Conservation (phyloP, 2,888 invertebrate species). For the Hyposoter dolosus region DNA sequence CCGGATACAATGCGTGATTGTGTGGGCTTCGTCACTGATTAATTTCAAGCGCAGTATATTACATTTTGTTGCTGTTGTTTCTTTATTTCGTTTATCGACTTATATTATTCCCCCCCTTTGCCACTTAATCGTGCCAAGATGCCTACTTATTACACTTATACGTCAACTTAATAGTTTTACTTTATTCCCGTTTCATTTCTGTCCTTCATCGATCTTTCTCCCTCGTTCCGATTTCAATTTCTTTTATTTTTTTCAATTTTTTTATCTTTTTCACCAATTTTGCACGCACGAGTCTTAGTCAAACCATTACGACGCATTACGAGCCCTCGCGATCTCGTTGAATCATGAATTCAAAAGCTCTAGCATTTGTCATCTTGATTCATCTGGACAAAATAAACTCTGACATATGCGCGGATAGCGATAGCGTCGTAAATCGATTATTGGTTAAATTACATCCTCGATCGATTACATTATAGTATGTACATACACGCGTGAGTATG, state of each 20-base stretch:
- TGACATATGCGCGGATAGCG: conserved; percentile 74
- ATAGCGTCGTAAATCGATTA: conserved; percentile 69
- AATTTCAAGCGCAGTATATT: conserved; percentile 79
- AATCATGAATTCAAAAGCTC: conserved; percentile 72
- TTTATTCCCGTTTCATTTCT: conserved; percentile 43
- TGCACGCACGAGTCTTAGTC: conserved; percentile 63
- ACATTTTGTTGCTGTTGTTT: conserved; percentile 75
- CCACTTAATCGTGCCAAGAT: conserved; percentile 75
- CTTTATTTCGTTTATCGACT: conserved; percentile 37
- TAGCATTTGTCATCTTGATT: conserved; percentile 74
- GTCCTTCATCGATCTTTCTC: background rate
- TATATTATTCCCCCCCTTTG: conserved; percentile 73
- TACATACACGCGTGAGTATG: conserved; percentile 79
- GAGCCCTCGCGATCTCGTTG: conserved; percentile 63
- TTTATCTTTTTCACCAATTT: conserved; percentile 62
- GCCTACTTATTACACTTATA: conserved; percentile 80
- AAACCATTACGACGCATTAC: conserved; percentile 68
- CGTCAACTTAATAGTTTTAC: conserved; percentile 75
- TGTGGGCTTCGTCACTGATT: conserved; percentile 73
- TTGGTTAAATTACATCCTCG: conserved; percentile 81
- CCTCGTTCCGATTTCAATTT: conserved; percentile 50
- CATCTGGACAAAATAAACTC: conserved; percentile 83
- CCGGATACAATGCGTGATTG: conserved; percentile 70
- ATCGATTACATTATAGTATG: conserved; percentile 79
- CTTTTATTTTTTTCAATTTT: conserved; percentile 47